Conservation (phyloP, 2,797 vertebrate genomes). For the Echiichthys vipera region DNA sequence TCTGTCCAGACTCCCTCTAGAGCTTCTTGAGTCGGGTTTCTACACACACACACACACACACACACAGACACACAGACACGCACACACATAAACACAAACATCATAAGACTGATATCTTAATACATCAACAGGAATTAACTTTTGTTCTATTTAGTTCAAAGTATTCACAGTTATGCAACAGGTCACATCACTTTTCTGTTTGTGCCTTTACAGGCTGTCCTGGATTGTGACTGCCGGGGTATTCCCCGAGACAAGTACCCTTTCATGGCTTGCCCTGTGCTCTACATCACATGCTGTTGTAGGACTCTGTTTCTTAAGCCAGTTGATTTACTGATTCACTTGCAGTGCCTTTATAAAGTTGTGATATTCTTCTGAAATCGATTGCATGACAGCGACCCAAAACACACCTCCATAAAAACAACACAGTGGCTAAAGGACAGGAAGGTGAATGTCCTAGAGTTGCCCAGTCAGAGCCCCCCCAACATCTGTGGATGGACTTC, state of each 20-base stretch:
- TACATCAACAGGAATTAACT: too few species aligned
- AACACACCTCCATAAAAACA: too few species aligned
- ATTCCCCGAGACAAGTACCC: background rate
- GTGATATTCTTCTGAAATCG: too few species aligned
- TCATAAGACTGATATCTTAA: too few species aligned
- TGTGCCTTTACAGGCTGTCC: background rate
- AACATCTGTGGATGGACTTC: too few species aligned
- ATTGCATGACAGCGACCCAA: too few species aligned
- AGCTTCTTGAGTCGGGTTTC: conserved; percentile 97
- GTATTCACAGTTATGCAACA: background rate
- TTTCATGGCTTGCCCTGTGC: background rate
- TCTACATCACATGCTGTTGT: background rate
- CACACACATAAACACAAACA: too few species aligned
- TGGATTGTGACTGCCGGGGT: background rate
- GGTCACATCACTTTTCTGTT: conserved; percentile 1
- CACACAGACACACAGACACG: too few species aligned
- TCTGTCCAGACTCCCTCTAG: conserved; percentile 92
- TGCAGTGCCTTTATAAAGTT: too few species aligned
- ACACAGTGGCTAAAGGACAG: too few species aligned
- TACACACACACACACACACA: conserved; percentile 65
- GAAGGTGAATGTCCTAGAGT: too few species aligned
- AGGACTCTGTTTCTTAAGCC: background rate
- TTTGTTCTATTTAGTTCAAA: background rate
- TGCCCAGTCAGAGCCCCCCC: too few species aligned
- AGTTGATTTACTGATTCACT: background rate